A percentile compares a stretch with the other conserved stretches of the same genome.
phyloP scores from a whole-genome alignment of 2,113 vertebrate species.

The Saccopteryx leptura region DNA sequence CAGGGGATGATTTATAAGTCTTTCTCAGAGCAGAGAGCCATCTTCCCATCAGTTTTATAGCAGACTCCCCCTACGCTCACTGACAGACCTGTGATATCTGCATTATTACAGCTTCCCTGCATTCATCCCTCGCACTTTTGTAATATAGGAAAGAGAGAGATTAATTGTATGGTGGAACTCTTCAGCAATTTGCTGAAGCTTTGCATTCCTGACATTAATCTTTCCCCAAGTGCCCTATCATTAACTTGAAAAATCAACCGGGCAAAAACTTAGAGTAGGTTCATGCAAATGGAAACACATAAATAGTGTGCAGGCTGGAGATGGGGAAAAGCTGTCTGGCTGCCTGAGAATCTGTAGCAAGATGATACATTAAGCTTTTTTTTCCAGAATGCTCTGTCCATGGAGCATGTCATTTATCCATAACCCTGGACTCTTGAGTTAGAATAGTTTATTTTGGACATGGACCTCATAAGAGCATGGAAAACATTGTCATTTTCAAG shows the following conservation, averaged over 20 bases:
- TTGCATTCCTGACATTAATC: conserved; percentile 85
- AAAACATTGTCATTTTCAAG: conserved; percentile 65
- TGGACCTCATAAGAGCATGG: neutral
- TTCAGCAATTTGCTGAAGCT: conserved; percentile 84
- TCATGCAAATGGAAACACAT: conserved; percentile 82
- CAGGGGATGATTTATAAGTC: conserved; percentile 65
- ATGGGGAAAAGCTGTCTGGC: conserved; percentile 47
- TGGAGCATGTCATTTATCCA: conserved; percentile 47
- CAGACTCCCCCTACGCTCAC: conserved; percentile 52
- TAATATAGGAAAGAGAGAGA: conserved; percentile 75
- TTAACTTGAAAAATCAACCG: conserved; percentile 87
- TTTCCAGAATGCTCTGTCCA: conserved; percentile 44
- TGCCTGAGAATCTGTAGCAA: conserved; percentile 59
- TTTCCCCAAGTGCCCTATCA: conserved; percentile 86
- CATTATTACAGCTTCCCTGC: conserved; percentile 71
- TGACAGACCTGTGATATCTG: conserved; percentile 60
- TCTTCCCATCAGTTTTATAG: conserved; percentile 45
- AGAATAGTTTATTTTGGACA: conserved; percentile 49
- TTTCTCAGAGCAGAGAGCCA: neutral
- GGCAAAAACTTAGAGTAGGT: conserved; percentile 79
- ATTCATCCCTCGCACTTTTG: conserved; percentile 68
- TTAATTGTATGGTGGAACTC: conserved; percentile 82
- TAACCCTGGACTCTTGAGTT: neutral
- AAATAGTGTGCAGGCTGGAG: conserved; percentile 70
- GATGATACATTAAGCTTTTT: conserved; percentile 53